Conservation (phyloP, 2,888 invertebrate genomes). For the Halocaridina rubra region DNA sequence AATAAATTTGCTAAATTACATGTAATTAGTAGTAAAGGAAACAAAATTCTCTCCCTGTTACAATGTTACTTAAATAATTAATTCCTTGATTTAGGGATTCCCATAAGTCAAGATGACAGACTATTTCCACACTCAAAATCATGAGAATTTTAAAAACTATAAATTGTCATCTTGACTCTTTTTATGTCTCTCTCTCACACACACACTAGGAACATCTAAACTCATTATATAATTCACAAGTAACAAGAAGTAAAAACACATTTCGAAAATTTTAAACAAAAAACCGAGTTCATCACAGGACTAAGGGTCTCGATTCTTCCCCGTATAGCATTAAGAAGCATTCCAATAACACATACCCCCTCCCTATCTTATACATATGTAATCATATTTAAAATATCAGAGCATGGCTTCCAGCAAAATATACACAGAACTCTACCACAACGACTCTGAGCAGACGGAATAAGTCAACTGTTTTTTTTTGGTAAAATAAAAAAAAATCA, state of each 20-base stretch:
- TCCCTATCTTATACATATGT: not conserved
- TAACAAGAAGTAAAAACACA: not conserved
- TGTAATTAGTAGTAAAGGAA: no score
- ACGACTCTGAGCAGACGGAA: not conserved
- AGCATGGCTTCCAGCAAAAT: not conserved
- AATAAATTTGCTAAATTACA: no score
- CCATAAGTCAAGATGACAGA: no score
- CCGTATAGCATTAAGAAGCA: not conserved
- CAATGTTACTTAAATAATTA: no score
- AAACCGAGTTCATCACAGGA: conserved; percentile 5
- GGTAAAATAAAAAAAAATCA: no score
- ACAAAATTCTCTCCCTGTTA: no score
- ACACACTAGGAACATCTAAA: conserved; percentile 24
- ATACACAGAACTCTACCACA: not conserved
- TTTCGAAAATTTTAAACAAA: not conserved
- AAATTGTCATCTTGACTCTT: no score
- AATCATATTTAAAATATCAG: no score
- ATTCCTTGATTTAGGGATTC: no score
- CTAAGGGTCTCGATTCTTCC: not conserved
- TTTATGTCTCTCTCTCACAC: no score
- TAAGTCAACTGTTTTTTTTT: not conserved
- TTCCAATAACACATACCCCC: not conserved
- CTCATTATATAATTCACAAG: not conserved
- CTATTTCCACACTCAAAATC: no score
- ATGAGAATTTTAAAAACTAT: no score